These are phyloP conservation scores for Apodemia mormo DNA, from an alignment of 2,888 invertebrate species.

Conservation along the genomic window DNA sequence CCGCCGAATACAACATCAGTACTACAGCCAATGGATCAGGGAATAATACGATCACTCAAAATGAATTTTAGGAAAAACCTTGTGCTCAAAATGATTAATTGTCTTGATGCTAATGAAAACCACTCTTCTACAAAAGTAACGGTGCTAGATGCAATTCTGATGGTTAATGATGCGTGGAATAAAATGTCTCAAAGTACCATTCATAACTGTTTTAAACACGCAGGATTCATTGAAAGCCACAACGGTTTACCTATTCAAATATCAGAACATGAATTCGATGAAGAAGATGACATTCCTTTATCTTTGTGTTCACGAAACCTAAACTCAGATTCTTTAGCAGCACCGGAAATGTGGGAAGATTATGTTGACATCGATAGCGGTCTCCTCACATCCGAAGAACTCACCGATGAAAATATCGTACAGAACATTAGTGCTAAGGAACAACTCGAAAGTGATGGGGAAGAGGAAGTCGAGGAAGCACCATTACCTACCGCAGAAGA, in stretches of 20 bases:
- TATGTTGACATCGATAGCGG: conserved; percentile 40
- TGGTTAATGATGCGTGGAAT: conserved; percentile 34
- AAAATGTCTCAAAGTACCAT: conserved; percentile 25
- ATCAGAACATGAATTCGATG: conserved; percentile 37
- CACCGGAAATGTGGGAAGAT: conserved; percentile 39
- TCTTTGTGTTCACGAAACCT: conserved; percentile 38
- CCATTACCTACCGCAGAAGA: conserved; percentile 38
- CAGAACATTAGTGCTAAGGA: conserved; percentile 38
- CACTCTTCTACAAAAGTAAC: conserved; percentile 28
- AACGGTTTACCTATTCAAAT: conserved; percentile 37
- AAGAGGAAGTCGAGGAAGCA: conserved; percentile 36
- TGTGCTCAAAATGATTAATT: no score
- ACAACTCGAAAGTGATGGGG: conserved; percentile 37
- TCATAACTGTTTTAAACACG: conserved; percentile 26
- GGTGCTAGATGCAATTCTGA: conserved; percentile 34
- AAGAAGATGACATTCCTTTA: conserved; percentile 39
- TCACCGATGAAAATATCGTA: conserved; percentile 39
- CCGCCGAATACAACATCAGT: conserved; percentile 36
- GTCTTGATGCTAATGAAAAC: conserved; percentile 30
- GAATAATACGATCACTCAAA: no score
- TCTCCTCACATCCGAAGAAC: conserved; percentile 36
- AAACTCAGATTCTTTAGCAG: conserved; percentile 37
- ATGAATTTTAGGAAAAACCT: no score
- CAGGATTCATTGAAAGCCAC: conserved; percentile 37
- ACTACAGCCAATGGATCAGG: conserved; percentile 32